Base-by-base conservation (phyloP, 1,140 invertebrate genomes). In the Pseudomyrmex pallidus region DNA sequence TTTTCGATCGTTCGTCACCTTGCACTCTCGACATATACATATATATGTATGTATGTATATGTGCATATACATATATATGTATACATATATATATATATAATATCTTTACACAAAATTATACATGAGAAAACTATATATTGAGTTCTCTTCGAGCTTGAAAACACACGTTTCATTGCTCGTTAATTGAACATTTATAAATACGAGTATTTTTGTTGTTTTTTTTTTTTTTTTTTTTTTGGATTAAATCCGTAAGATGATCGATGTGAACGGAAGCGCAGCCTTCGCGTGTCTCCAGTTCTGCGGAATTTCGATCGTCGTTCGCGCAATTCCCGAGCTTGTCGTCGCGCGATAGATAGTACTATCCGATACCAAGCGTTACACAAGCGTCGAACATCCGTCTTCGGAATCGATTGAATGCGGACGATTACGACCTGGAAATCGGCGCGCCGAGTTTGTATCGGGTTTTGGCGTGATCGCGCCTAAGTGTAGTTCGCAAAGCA, bases 201-300 rank as follows among this genome's bases (percentile, higher is more conserved):
- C 12, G 35, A 59, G 17, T 46, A 12, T 57, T 13, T 20, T 25
- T 25, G 2, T 25, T 25, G 2, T 25, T 3, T 25, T 25, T 13
- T 44, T 4, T n/a, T n/a, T n/a, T n/a, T 25, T 3, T 25, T 25
- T 13, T 8, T 8, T 13, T 9, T 7, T 52, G 22, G 10, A 48
- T 68, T 52, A 25, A 68, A 67, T 68, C 35, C 20, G 64, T 59
- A 70, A 72, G n/a, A 70, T 80, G 56, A 72, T 80, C 44, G 66
- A 50, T 48, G 13, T n/a, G 15, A 57, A n/a, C 48, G 35, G 17
- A 25, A 4, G 44, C 44, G 15, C 20, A 25, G 10, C 44, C 22
- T 44, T 62, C 12, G 64, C 54, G 20, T 52, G 54, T 66, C 67
- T 56, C 22, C n/a, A 20, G 1, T 52, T 35, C 46, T 10, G 22